Evolutionary conservation across 2,113 vertebrate species (phyloP).

Genomic region (Ceyx cyanopectus): DNA sequence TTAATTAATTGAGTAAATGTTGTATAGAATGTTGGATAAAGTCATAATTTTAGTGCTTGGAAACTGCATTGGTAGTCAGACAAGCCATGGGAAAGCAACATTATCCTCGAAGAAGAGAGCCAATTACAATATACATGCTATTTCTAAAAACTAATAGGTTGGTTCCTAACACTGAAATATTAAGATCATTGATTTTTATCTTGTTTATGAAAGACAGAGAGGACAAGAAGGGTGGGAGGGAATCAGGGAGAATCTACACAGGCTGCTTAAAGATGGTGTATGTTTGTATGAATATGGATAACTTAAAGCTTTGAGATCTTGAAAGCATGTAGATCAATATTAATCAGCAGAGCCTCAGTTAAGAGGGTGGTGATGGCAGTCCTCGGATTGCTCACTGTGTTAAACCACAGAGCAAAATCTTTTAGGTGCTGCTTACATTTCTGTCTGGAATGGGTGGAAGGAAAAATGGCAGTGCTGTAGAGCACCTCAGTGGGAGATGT

Average conservation of each 20-base stretch:
- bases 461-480: neutral
- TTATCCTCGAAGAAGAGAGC: neutral
- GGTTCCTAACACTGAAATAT: neutral
- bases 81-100: neutral
- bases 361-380: neutral
- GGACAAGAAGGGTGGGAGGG: neutral
- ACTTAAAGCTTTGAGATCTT: neutral
- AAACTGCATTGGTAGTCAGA: neutral
- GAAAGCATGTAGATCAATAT: neutral
- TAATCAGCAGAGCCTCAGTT: neutral
- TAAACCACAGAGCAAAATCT: neutral
- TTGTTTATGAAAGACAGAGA: neutral
- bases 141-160: neutral
- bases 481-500: neutral
- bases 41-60: neutral
- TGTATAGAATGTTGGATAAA: neutral
- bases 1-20: neutral
- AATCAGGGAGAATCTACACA: neutral
- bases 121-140: neutral
- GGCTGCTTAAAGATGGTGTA: neutral
- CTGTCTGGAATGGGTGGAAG: neutral
- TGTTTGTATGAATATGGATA: constrained; percentile 1
- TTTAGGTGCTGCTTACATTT: neutral
- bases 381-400: neutral
- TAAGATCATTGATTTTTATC: neutral